Percentiles rank a stretch among this genome's conserved stretches.
Evolutionary conservation across 2,113 vertebrate species (phyloP).

Genomic region (Athene noctua): DNA sequence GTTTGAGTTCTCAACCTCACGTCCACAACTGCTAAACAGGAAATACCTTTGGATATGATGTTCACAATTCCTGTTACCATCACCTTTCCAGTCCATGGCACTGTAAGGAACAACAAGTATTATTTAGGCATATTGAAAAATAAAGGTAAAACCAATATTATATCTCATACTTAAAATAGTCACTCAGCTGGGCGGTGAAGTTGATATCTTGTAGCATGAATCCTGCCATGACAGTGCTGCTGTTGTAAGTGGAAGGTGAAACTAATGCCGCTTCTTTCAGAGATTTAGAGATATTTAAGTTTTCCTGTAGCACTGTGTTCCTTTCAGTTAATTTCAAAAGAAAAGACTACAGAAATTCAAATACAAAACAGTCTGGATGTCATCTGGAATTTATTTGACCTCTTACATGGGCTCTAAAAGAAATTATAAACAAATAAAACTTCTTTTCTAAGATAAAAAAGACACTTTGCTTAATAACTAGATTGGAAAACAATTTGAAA

Average conservation of each 20-base stretch:
- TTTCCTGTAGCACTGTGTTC: background rate
- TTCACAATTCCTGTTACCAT: background rate
- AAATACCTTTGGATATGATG: background rate
- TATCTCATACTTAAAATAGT: background rate
- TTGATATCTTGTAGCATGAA: background rate
- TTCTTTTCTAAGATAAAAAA: conserved; percentile 27
- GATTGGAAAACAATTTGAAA: conserved; percentile 13
- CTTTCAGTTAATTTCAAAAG: conserved; percentile 14
- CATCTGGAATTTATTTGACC: conserved; percentile 63
- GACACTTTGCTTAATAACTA: conserved; percentile 21
- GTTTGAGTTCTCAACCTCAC: background rate
- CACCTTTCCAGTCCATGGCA: background rate
- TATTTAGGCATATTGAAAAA: background rate
- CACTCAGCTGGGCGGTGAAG: background rate
- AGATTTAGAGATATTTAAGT: background rate
- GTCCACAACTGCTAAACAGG: background rate
- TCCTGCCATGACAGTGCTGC: background rate
- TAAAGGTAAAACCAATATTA: background rate
- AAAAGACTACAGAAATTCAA: background rate
- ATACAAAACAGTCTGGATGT: background rate
- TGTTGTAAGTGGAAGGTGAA: background rate
- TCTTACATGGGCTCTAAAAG: conserved; percentile 18
- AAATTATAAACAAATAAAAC: conserved; percentile 47
- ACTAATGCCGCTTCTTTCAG: background rate
- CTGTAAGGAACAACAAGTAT: background rate